Conservation (phyloP, 2,113 vertebrate species). For the Glaucomys volans region DNA sequence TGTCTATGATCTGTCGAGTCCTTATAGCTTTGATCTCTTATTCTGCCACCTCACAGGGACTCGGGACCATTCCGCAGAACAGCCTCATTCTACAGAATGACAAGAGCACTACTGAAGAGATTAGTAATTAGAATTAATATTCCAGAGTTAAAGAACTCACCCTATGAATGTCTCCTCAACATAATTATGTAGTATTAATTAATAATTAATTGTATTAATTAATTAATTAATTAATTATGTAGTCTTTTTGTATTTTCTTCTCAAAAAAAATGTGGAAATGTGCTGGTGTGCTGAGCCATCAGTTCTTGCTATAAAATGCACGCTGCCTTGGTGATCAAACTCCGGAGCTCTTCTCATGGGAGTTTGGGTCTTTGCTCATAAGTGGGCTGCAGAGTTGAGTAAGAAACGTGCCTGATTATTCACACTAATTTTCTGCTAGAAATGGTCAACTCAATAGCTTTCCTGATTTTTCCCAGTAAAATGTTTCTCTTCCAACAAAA, state of each 20-base stretch:
- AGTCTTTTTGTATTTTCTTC: background rate
- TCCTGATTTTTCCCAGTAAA: conserved; percentile 10
- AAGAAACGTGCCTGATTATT: background rate
- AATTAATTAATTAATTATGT: no score
- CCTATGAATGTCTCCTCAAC: background rate
- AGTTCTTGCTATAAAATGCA: background rate
- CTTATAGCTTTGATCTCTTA: background rate
- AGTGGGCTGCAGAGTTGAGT: background rate
- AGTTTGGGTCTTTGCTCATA: background rate
- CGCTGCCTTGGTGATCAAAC: background rate
- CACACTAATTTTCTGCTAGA: background rate
- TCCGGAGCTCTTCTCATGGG: background rate
- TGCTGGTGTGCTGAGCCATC: background rate
- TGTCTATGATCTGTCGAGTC: background rate
- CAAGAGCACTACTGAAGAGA: background rate
- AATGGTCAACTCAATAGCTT: background rate
- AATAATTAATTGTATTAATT: no score
- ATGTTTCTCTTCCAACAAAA: background rate
- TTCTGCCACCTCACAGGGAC: background rate
- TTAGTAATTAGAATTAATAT: background rate
- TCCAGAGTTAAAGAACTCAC: background rate
- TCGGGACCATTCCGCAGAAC: background rate
- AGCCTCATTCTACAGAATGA: background rate
- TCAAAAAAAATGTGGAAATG: background rate
- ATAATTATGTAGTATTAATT: background rate